Evolutionary conservation across 1,140 invertebrate species (phyloP).

Genomic region (Bombus sylvicola): DNA sequence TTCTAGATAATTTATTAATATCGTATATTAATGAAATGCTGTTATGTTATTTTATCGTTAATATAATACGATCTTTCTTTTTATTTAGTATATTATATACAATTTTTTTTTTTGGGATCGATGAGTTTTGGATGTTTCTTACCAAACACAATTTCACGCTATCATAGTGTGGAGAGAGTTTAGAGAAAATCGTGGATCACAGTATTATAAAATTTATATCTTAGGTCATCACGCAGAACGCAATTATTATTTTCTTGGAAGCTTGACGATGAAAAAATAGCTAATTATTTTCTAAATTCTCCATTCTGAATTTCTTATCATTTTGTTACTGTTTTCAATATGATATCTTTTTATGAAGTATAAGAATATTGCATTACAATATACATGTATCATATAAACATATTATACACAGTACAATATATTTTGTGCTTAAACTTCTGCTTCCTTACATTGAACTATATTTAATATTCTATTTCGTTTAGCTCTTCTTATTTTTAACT

Average conservation of each 20-base stretch:
- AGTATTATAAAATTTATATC: neutral
- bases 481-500: too few relatives aligned
- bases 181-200: neutral
- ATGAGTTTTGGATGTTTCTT: neutral
- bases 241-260: neutral
- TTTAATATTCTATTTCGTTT: too few relatives aligned
- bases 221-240: neutral
- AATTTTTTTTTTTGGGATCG: neutral
- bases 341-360: too few relatives aligned
- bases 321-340: too few relatives aligned
- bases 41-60: too few relatives aligned
- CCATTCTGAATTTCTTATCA: neutral
- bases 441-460: too few relatives aligned
- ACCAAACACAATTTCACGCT: too few relatives aligned
- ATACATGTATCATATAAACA: too few relatives aligned
- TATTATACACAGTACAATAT: too few relatives aligned
- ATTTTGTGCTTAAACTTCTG: too few relatives aligned
- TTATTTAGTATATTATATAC: neutral
- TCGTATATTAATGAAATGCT: neutral
- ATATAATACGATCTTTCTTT: neutral
- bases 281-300: neutral
- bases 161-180: neutral
- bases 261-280: neutral
- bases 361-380: too few relatives aligned
- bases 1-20: neutral